phyloP scores from a whole-genome alignment of 2,797 vertebrate species.

The Pelodytes ibericus region DNA sequence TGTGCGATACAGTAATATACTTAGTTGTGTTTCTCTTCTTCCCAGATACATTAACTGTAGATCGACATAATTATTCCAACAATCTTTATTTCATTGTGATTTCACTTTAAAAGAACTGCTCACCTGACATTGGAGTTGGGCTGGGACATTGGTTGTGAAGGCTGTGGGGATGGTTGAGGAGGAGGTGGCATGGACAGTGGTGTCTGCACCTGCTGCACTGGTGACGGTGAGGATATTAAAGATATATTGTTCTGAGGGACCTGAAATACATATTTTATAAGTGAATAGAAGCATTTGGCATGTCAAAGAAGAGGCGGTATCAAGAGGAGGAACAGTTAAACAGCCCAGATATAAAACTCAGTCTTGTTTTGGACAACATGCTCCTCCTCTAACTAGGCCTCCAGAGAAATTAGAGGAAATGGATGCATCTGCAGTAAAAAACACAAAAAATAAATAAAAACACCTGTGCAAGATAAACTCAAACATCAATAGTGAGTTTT shows the following conservation, averaged over 20 bases:
- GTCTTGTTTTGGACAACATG: neutral
- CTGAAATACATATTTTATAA: conserved; percentile 63
- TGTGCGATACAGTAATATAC: no score
- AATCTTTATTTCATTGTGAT: no score
- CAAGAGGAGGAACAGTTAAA: neutral
- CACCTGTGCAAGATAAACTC: conserved; percentile 13
- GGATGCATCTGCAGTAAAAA: neutral
- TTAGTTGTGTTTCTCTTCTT: no score
- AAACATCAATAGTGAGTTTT: neutral
- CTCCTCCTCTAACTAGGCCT: neutral
- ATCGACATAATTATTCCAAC: no score
- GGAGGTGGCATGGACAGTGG: conserved; percentile 92
- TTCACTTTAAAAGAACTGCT: conserved; percentile 51
- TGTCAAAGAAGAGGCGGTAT: neutral
- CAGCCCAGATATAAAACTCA: neutral
- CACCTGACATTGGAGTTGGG: conserved; percentile 89
- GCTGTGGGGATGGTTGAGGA: conserved; percentile 88
- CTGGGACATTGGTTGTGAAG: conserved; percentile 84
- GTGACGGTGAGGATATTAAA: conserved; percentile 92
- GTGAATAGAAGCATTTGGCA: no score
- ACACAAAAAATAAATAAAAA: no score
- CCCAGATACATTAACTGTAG: no score
- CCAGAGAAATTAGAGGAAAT: conserved; percentile 18
- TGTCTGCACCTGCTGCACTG: conserved; percentile 85
- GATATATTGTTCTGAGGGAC: conserved; percentile 76